These are phyloP conservation scores for Elephas maximus DNA, from an alignment of 2,113 vertebrate genomes.

Conservation along the genomic window DNA sequence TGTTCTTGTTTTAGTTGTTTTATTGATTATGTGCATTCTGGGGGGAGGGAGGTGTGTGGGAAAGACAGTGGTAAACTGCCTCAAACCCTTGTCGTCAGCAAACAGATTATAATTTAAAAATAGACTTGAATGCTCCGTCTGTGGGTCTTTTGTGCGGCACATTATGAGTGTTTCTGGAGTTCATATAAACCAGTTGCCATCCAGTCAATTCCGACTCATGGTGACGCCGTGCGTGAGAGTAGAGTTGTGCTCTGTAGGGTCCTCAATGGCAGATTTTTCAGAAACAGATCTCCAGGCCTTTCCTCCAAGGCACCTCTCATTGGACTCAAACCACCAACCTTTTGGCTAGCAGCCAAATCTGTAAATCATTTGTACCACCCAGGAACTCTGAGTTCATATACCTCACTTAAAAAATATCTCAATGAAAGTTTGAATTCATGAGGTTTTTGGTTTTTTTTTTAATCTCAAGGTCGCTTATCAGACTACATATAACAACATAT, in stretches of 20 bases:
- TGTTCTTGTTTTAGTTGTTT: background rate
- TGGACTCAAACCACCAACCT: background rate
- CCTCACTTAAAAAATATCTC: background rate
- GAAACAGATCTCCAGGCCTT: background rate
- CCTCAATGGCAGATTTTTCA: background rate
- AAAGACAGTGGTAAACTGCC: background rate
- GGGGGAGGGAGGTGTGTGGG: fast-evolving
- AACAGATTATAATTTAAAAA: constrained; percentile 11
- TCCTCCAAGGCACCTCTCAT: background rate
- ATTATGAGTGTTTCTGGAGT: background rate
- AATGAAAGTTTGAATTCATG: background rate
- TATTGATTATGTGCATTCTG: background rate
- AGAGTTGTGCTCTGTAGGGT: background rate
- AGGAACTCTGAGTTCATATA: background rate
- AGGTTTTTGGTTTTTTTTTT: background rate
- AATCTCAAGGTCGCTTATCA: constrained; percentile 25
- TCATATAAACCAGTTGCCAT: background rate
- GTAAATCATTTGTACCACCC: background rate
- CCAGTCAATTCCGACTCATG: background rate
- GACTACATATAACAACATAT: background rate
- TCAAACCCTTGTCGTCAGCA: background rate
- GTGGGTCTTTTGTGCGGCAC: background rate
- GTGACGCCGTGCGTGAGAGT: background rate
- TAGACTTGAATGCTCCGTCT: background rate
- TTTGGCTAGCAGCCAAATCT: background rate